A percentile compares a stretch with the other conserved stretches of the same genome.
phyloP scores from a whole-genome alignment of 2,888 invertebrate genomes.

The Biston betularia region DNA sequence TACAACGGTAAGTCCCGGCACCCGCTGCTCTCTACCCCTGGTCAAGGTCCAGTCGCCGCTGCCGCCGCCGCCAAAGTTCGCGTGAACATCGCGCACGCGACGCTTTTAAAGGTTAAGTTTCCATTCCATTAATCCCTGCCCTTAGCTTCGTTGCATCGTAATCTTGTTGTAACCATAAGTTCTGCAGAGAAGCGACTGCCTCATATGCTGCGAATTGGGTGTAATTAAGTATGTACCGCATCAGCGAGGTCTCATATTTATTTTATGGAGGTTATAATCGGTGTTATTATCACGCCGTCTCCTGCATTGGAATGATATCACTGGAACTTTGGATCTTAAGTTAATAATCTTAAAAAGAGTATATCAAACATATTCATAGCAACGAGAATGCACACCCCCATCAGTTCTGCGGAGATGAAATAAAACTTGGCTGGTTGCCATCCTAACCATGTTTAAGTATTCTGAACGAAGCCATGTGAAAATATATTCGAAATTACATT shows the following conservation, averaged over 20 bases:
- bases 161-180: slow-evolving; percentile 35
- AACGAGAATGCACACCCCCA: background rate
- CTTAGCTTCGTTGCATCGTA: slow-evolving; percentile 15
- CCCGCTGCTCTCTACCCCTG: slow-evolving; percentile 59
- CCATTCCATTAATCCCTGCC: slow-evolving; percentile 1
- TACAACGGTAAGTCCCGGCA: slow-evolving; percentile 89
- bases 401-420: background rate
- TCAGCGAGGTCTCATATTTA: slow-evolving; percentile 59
- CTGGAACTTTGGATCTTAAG: background rate
- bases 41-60: slow-evolving; percentile 74
- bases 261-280: slow-evolving; percentile 15
- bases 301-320: background rate
- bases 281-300: slow-evolving; percentile 5
- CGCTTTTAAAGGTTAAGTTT: slow-evolving; percentile 18
- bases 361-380: background rate
- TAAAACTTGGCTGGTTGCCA: slow-evolving; percentile 37
- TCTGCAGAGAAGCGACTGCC: slow-evolving; percentile 64
- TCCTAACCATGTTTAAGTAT: slow-evolving; percentile 26
- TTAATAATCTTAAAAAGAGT: background rate
- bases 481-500: background rate
- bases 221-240: slow-evolving; percentile 53
- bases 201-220: slow-evolving; percentile 68
- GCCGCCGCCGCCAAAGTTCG: slow-evolving; percentile 81
- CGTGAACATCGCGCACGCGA: slow-evolving; percentile 16
- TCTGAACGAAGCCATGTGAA: slow-evolving; percentile 15